phyloP scores from a whole-genome alignment of 2,888 invertebrate species.

The Oscheius sp. region DNA sequence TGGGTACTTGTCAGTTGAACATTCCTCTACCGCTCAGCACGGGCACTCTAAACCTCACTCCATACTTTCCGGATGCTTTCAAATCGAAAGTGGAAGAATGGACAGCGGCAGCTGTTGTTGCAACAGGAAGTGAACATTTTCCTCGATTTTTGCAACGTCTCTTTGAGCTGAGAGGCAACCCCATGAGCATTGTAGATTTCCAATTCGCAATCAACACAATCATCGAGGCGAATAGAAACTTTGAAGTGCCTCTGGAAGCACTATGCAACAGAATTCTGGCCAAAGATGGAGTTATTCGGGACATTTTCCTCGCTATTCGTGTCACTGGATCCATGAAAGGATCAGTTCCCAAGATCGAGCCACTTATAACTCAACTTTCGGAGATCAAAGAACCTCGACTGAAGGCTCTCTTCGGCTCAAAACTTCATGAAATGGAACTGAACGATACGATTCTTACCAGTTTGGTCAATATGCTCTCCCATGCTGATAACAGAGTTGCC shows the following conservation, averaged over 20 bases:
- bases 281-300: neutral
- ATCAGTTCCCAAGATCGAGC: neutral
- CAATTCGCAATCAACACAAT: constrained; percentile 9
- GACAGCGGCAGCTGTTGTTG: neutral
- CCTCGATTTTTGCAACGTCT: neutral
- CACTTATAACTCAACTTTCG: neutral
- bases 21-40: neutral
- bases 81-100: constrained; percentile 2
- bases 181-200: neutral
- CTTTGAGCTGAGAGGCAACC: constrained; percentile 5
- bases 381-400: constrained; percentile 17
- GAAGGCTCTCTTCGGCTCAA: constrained; percentile 10
- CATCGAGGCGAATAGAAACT: neutral
- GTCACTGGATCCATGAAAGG: neutral
- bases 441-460: neutral
- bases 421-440: constrained; percentile 3
- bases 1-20: neutral
- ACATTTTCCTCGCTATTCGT: constrained; percentile 1
- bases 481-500: constrained; percentile 14
- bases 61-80: neutral
- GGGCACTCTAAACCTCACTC: neutral
- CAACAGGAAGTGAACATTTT: neutral
- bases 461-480: constrained; percentile 7
- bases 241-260: neutral
- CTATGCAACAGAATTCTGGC: neutral